Conservation (phyloP, 2,888 invertebrate species). For the Lathronympha strigana region DNA sequence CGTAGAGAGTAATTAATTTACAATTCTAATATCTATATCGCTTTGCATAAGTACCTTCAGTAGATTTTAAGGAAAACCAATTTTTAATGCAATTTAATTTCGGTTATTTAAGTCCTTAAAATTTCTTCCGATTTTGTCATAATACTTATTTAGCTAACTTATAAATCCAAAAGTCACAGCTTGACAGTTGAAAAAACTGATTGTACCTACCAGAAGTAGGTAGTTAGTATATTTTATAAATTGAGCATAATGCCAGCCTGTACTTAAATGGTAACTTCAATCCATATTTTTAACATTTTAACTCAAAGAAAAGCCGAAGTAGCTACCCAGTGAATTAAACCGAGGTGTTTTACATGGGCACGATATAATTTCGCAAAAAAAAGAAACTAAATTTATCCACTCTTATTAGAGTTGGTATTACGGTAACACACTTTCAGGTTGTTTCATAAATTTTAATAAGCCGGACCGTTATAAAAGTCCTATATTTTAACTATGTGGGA, state of each 20-base stretch:
- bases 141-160: not conserved
- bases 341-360: constrained; percentile 21
- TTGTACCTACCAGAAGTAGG: too few species aligned
- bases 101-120: constrained; percentile 37
- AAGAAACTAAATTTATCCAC: constrained; percentile 37
- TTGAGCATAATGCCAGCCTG: too few species aligned
- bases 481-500: constrained; percentile 43
- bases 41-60: constrained; percentile 56
- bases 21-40: constrained; percentile 66
- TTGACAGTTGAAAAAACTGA: too few species aligned
- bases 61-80: constrained; percentile 57
- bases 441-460: constrained; percentile 44
- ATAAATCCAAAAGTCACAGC: not conserved
- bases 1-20: constrained; percentile 70
- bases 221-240: too few species aligned
- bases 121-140: not conserved
- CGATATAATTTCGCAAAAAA: constrained; percentile 23
- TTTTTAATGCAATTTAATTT: constrained; percentile 42
- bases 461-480: constrained; percentile 43
- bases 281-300: not conserved
- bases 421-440: constrained; percentile 42
- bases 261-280: not conserved
- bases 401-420: constrained; percentile 39
- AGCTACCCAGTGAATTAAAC: constrained; percentile 1
- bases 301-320: not conserved